Evolutionary conservation across 2,888 invertebrate species (phyloP).

Genomic region (Sphecodes monilicornis): DNA sequence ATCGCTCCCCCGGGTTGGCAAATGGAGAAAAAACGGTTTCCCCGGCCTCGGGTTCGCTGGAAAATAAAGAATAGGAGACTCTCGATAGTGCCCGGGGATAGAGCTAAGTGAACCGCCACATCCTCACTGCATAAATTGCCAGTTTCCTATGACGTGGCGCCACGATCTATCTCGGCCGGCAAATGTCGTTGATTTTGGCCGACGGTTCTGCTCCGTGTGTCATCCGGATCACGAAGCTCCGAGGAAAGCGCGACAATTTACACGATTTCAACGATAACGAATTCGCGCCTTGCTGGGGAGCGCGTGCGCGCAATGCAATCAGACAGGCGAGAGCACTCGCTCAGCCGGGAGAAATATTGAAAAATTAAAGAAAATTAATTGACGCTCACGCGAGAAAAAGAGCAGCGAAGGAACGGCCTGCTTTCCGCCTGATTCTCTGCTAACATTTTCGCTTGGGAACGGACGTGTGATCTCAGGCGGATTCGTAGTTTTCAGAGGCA

Average conservation of each 20-base stretch:
- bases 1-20: constrained; percentile 52
- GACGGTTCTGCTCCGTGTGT: background rate
- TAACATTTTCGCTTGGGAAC: background rate
- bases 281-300: background rate
- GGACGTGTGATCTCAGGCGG: background rate
- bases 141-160: background rate
- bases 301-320: background rate
- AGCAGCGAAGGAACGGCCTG: background rate
- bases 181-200: background rate
- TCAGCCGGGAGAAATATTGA: constrained; percentile 11
- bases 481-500: background rate
- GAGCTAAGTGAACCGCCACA: background rate
- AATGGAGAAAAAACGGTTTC: constrained; percentile 45
- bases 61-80: constrained; percentile 1
- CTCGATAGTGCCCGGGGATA: background rate
- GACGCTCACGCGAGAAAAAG: background rate
- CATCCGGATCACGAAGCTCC: background rate
- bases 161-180: background rate
- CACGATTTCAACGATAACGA: constrained; percentile 1
- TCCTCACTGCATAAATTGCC: background rate
- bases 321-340: background rate
- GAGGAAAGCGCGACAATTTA: constrained; percentile 8
- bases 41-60: background rate
- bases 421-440: background rate
- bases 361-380: constrained; percentile 1